Evolutionary conservation across 2,113 vertebrate genomes (phyloP).

Genomic region (Paratilapia polleni): DNA sequence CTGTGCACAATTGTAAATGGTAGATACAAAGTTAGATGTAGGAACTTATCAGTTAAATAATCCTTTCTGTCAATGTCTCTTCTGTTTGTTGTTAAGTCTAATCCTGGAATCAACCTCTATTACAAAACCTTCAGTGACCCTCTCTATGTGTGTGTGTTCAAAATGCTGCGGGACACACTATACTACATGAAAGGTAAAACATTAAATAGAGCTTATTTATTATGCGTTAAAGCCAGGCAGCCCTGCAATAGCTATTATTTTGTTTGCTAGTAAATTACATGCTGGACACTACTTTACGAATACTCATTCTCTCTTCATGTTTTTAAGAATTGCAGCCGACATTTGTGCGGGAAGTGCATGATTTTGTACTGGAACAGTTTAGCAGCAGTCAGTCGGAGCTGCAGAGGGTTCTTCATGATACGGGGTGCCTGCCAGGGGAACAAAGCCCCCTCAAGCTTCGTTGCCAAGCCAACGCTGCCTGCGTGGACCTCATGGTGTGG

Average conservation of each 20-base stretch:
- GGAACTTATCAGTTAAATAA: constrained; percentile 2
- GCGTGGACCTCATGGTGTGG: constrained; percentile 99
- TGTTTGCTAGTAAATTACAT: not conserved
- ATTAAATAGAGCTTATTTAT: not conserved
- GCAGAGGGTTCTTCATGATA: constrained; percentile 92
- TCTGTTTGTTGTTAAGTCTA: constrained; percentile 76
- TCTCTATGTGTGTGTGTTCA: constrained; percentile 94
- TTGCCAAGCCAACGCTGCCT: constrained; percentile 96
- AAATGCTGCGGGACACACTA: constrained; percentile 96
- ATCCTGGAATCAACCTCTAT: constrained; percentile 82
- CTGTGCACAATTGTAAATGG: not conserved
- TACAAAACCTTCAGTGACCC: constrained; percentile 93
- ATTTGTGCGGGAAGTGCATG: constrained; percentile 94
- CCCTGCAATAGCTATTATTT: not conserved
- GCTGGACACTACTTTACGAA: not conserved
- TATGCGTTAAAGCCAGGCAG: not conserved
- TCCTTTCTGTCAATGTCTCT: constrained; percentile 25
- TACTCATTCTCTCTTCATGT: not conserved
- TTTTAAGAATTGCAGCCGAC: constrained; percentile 84
- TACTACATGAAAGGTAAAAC: constrained; percentile 92
- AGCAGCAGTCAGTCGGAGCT: constrained; percentile 94
- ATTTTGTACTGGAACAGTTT: constrained; percentile 97
- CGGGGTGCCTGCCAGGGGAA: constrained; percentile 85
- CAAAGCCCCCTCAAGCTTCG: constrained; percentile 92
- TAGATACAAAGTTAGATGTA: not conserved